These are phyloP conservation scores for Sarcoramphus papa DNA, from an alignment of 2,797 vertebrate species.

Conservation along the genomic window DNA sequence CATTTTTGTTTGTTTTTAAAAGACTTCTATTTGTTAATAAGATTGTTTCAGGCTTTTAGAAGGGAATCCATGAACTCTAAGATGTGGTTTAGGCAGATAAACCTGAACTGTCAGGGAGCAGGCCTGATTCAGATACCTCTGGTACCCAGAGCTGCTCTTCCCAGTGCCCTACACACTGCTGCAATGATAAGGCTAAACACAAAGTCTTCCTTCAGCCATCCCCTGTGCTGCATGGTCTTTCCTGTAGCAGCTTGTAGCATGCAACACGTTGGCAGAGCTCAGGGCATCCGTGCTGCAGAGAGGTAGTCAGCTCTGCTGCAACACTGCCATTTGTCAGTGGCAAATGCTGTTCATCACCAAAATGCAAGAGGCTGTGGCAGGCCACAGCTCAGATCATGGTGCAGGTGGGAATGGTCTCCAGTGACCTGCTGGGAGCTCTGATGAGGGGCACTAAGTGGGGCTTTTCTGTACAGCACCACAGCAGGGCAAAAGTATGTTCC, in stretches of 20 bases:
- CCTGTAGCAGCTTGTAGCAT: too few relatives aligned
- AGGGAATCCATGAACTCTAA: background rate
- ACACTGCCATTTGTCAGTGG: background rate
- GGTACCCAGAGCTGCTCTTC: background rate
- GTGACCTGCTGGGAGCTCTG: background rate
- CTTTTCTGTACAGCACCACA: background rate
- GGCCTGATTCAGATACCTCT: background rate
- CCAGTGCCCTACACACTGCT: too few relatives aligned
- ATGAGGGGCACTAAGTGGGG: too few relatives aligned
- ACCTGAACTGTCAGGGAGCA: background rate
- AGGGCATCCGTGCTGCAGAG: fast-evolving
- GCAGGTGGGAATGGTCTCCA: background rate
- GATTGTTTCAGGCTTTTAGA: background rate
- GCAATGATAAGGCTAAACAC: background rate
- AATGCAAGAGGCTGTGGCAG: background rate
- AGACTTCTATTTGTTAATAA: background rate
- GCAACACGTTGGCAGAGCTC: background rate
- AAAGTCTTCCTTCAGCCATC: background rate
- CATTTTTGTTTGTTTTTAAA: background rate
- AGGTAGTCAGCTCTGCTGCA: background rate
- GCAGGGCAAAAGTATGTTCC: background rate
- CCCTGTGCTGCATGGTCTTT: background rate
- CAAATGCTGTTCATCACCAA: background rate
- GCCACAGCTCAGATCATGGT: background rate
- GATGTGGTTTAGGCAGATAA: background rate